phyloP scores from a whole-genome alignment of 2,797 vertebrate genomes.

The Xiphophorus birchmanni region DNA sequence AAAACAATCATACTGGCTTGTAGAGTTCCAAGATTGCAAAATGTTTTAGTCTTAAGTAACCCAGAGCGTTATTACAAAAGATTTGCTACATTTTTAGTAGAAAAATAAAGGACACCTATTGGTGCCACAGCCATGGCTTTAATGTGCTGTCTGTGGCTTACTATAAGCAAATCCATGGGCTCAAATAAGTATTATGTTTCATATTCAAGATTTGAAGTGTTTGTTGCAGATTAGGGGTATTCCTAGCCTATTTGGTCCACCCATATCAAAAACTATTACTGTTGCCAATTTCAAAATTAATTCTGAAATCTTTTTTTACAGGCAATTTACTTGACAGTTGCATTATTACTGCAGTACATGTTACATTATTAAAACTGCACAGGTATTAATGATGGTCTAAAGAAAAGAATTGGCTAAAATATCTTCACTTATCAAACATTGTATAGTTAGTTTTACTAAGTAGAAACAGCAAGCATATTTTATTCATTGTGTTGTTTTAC shows the following conservation, averaged over 20 bases:
- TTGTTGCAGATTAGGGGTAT: not conserved
- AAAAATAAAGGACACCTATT: not conserved
- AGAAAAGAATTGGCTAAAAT: not conserved
- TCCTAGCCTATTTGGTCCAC: too few relatives aligned
- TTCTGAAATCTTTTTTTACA: not conserved
- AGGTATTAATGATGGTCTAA: not conserved
- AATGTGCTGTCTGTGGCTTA: not conserved
- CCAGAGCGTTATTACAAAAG: not conserved
- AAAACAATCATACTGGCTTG: not conserved
- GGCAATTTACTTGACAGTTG: not conserved
- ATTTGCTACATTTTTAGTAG: not conserved
- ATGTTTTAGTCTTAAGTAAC: not conserved
- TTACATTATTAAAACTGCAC: not conserved
- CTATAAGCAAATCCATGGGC: not conserved
- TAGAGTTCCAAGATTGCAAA: not conserved
- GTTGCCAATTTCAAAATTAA: too few relatives aligned
- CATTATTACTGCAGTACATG: not conserved
- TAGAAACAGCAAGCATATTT: not conserved
- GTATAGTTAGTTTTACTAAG: not conserved
- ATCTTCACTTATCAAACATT: not conserved
- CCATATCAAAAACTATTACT: too few relatives aligned
- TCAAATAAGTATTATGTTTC: not conserved
- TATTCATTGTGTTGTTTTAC: not conserved
- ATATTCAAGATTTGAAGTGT: not conserved
- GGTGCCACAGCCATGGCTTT: not conserved